Evolutionary conservation across 2,113 vertebrate species (phyloP), one percentile per base, ranked within the genome.

Genomic region (Penelope pileata): DNA sequence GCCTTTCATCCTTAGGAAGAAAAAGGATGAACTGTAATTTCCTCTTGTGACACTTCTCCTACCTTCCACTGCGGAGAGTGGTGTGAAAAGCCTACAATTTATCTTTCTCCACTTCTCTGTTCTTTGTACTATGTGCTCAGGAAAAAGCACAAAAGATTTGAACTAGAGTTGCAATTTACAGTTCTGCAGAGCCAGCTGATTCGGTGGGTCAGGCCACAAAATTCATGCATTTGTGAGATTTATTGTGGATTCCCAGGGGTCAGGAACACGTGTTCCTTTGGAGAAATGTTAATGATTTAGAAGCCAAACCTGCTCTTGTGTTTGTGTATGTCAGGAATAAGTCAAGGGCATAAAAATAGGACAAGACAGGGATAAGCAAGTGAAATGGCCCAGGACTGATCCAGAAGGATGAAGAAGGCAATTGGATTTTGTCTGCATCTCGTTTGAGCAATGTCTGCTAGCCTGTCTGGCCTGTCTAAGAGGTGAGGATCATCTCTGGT

Each of bases 21-120:
- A 67, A 92, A 84, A 75, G 75, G 29, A 80, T 48, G 1, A 88
- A 87, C 22, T 58, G 16, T 42, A 74, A 56, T 91, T 95, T 92
- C 74, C 83, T 88, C 59, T 86, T 62, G 54, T 21, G 43, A 63
- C 1, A 6, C 38, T 86, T 30, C 45, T 75, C 32, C 7, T 36
- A 83, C 34, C 58, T 79, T 84, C 53, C 48, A 38, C 68, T 30
- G 17, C 76, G 53, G n/a, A 67, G n/a, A 83, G 5, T 4, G 7
- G 40, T 9, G 23, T 30, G 53, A 26, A 58, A 91, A 54, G 26
- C 42, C 40, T 56, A 1, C 63, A 17, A 34, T 30, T 67, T 29
- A 1, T 16, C 63, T 75, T 54, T 40, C 48, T 80, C 64, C 26
- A 34, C 64, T 83, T 56, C n/a, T 51, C 26, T 40, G 29, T 23